Evolutionary conservation across 2,888 invertebrate species (phyloP).

Genomic region (Dorcus parallelipipedus): DNA sequence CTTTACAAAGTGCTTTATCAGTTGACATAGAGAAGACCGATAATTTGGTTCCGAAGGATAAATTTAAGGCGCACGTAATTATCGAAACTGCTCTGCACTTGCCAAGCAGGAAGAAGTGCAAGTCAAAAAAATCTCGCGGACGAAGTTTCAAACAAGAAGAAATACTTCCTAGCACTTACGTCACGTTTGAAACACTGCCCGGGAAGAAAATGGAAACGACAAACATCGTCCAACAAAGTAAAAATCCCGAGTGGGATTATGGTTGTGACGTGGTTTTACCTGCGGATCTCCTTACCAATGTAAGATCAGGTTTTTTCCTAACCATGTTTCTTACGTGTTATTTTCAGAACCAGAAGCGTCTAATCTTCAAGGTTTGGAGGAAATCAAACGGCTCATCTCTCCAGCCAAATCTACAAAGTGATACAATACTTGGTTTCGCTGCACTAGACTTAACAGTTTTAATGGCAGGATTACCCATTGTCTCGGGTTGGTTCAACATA

Average conservation of each 20-base stretch:
- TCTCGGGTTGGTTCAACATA: constrained; percentile 63
- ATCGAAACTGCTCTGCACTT: constrained; percentile 58
- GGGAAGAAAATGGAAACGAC: constrained; percentile 46
- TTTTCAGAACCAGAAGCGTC: constrained; percentile 53
- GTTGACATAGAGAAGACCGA: constrained; percentile 1
- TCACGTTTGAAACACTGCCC: constrained; percentile 55
- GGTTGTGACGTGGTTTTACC: constrained; percentile 51
- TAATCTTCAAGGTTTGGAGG: constrained; percentile 62
- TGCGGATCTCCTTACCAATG: constrained; percentile 53
- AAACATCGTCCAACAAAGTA: constrained; percentile 51
- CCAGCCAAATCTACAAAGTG: constrained; percentile 54
- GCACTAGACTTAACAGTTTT: constrained; percentile 58
- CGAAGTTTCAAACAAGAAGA: constrained; percentile 40
- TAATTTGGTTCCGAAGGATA: background rate
- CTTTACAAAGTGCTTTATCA: constrained; percentile 42
- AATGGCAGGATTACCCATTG: constrained; percentile 50
- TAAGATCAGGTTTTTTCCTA: constrained; percentile 40
- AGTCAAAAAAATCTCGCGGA: constrained; percentile 39
- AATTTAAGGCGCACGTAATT: constrained; percentile 49
- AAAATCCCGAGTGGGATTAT: constrained; percentile 57
- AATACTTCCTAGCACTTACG: constrained; percentile 58
- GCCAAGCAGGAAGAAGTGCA: constrained; percentile 46
- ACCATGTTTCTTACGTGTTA: background rate
- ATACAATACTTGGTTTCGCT: constrained; percentile 59
- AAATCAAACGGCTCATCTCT: constrained; percentile 49